Evolutionary conservation across 2,888 invertebrate genomes (phyloP).

Genomic region (Lymantria monacha): DNA sequence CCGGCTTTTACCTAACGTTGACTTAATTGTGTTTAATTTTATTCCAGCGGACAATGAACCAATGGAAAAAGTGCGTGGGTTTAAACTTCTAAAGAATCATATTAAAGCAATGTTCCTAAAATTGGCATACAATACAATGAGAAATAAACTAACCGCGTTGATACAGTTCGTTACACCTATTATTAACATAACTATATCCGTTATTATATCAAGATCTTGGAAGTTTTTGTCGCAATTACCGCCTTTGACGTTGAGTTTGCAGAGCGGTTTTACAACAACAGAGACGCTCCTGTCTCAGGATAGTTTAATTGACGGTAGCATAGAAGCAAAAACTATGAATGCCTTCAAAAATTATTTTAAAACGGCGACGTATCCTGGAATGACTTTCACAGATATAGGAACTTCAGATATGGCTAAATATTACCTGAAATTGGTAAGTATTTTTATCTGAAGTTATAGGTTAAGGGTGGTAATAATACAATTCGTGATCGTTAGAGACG

Average conservation of each 20-base stretch:
- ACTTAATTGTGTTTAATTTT: neutral
- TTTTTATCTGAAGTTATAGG: no score
- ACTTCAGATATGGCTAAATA: constrained; percentile 57
- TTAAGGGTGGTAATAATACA: no score
- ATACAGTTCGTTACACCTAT: constrained; percentile 73
- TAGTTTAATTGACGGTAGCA: constrained; percentile 44
- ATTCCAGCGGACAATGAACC: constrained; percentile 59
- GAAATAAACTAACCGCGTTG: constrained; percentile 63
- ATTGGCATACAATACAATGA: constrained; percentile 60
- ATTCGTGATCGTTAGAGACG: no score
- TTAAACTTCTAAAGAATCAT: constrained; percentile 63
- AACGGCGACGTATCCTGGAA: constrained; percentile 42
- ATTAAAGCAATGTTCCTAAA: constrained; percentile 75
- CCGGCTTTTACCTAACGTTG: neutral
- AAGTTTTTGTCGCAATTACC: constrained; percentile 81
- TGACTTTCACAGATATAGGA: constrained; percentile 60
- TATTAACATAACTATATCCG: constrained; percentile 69
- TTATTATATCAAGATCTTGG: constrained; percentile 70
- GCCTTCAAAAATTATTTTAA: constrained; percentile 65
- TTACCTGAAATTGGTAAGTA: constrained; percentile 72
- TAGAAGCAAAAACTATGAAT: constrained; percentile 51
- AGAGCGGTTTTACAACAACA: constrained; percentile 61
- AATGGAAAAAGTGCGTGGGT: constrained; percentile 64
- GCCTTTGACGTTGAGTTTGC: constrained; percentile 78
- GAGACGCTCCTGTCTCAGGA: constrained; percentile 59